Percentiles rank a stretch among this genome's conserved stretches.
Evolutionary conservation across 2,797 vertebrate genomes (phyloP).

Genomic region (Pangasius djambal): DNA sequence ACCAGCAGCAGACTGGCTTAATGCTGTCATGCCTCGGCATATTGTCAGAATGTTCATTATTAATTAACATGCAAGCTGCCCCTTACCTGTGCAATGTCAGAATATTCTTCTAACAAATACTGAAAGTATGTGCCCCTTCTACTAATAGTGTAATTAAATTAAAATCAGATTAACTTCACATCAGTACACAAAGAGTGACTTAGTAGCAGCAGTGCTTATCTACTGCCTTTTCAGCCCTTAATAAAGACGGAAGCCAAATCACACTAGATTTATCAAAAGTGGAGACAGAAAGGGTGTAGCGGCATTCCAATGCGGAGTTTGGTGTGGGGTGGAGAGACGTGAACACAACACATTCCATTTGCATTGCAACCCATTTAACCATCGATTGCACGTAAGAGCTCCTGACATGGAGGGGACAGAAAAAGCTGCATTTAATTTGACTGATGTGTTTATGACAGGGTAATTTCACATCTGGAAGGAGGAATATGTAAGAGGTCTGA

Average conservation of each 20-base stretch:
- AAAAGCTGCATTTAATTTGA: conserved; percentile 43
- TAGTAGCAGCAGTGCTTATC: conserved; percentile 67
- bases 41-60: conserved; percentile 90
- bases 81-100: conserved; percentile 88
- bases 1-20: conserved; percentile 86
- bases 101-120: conserved; percentile 85
- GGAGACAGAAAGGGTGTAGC: conserved; percentile 61
- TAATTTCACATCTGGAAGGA: conserved; percentile 52
- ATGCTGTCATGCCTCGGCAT: conserved; percentile 87
- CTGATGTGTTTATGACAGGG: conserved; percentile 59
- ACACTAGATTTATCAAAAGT: conserved; percentile 67
- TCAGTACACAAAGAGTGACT: conserved; percentile 75
- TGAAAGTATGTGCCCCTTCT: conserved; percentile 78
- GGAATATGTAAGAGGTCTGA: conserved; percentile 42
- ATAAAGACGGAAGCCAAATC: conserved; percentile 66
- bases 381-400: conserved; percentile 75
- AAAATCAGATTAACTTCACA: conserved; percentile 85
- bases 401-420: conserved; percentile 66
- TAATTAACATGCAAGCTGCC: conserved; percentile 88
- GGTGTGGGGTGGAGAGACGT: conserved; percentile 55
- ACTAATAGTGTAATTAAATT: conserved; percentile 82
- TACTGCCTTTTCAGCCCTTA: conserved; percentile 52
- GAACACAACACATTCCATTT: conserved; percentile 66
- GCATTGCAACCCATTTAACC: conserved; percentile 73
- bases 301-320: conserved; percentile 65